Conservation (phyloP, 2,888 invertebrate species). For the Lordiphosa andalusiaca region DNA sequence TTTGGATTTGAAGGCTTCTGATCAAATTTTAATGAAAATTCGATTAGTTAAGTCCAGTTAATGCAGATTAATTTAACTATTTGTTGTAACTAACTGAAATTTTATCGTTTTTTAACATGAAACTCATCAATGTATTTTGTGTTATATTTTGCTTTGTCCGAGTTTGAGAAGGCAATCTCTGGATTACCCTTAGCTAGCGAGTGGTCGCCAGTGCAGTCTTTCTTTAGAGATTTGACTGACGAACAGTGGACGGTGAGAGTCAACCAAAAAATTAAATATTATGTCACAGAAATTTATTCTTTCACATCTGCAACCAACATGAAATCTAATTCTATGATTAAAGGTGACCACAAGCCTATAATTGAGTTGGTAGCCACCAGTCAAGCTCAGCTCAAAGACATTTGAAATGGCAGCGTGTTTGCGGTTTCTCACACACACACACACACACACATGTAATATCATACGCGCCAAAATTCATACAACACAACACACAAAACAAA, state of each 20-base stretch:
- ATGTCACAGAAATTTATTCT: too few relatives aligned
- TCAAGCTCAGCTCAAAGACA: conserved; percentile 13
- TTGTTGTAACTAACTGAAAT: too few relatives aligned
- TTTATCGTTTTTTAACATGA: too few relatives aligned
- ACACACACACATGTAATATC: conserved; percentile 46
- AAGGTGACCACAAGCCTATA: conserved; percentile 26
- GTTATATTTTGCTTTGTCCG: too few relatives aligned
- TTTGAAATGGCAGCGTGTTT: conserved; percentile 30
- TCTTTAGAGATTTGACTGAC: too few relatives aligned
- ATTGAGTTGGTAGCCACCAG: conserved; percentile 25
- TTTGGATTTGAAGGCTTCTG: conserved; percentile 4
- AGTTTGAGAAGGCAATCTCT: too few relatives aligned
- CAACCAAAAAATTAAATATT: too few relatives aligned
- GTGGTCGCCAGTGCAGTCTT: too few relatives aligned
- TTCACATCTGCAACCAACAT: conserved; percentile 4
- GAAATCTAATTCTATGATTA: conserved; percentile 16
- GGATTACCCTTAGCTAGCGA: too few relatives aligned
- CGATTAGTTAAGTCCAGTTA: not conserved
- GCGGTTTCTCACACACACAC: conserved; percentile 63
- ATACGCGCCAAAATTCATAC: conserved; percentile 54
- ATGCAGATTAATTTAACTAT: too few relatives aligned
- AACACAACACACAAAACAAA: conserved; percentile 16
- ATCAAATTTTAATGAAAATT: conserved; percentile 1
- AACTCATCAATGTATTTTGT: too few relatives aligned
- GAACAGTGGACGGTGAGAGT: too few relatives aligned